A percentile compares a stretch with the other conserved stretches of the same genome.
Conservation (phyloP, 2,888 invertebrate species). For the Hemaris fuciformis region DNA sequence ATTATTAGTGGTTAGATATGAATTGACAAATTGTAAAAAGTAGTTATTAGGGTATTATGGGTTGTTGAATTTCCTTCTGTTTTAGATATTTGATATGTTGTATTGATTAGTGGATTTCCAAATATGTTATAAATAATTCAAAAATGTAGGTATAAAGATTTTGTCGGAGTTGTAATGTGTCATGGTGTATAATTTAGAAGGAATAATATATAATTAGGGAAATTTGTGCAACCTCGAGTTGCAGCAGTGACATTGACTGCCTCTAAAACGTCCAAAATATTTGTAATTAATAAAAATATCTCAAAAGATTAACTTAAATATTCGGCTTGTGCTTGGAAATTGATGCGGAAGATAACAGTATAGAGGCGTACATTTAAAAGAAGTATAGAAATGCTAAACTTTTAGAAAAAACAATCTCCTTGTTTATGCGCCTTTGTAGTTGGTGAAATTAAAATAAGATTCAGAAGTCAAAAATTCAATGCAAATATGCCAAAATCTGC, state of each 20-base stretch:
- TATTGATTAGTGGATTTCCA: neutral
- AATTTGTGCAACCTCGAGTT: neutral
- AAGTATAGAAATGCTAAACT: neutral
- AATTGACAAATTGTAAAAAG: neutral
- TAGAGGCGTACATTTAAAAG: neutral
- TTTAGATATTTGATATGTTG: neutral
- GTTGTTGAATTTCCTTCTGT: neutral
- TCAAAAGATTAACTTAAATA: neutral
- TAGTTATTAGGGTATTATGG: neutral
- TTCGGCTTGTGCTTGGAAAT: neutral
- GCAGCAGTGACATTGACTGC: neutral
- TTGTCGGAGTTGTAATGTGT: neutral
- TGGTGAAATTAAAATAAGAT: too few relatives aligned
- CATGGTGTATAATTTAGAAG: neutral
- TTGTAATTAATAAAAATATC: neutral
- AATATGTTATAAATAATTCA: neutral
- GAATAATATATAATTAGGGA: neutral
- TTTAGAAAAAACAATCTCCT: neutral
- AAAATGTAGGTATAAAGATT: neutral
- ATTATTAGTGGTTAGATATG: neutral
- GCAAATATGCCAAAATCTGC: too few relatives aligned
- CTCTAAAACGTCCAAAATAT: slow-evolving; percentile 5
- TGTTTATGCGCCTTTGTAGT: too few relatives aligned
- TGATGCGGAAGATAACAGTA: neutral
- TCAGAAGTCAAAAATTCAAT: too few relatives aligned